Percentiles rank a stretch among this genome's conserved stretches.
phyloP scores from a whole-genome alignment of 2,888 invertebrate species.

The Microplitis manilae region DNA sequence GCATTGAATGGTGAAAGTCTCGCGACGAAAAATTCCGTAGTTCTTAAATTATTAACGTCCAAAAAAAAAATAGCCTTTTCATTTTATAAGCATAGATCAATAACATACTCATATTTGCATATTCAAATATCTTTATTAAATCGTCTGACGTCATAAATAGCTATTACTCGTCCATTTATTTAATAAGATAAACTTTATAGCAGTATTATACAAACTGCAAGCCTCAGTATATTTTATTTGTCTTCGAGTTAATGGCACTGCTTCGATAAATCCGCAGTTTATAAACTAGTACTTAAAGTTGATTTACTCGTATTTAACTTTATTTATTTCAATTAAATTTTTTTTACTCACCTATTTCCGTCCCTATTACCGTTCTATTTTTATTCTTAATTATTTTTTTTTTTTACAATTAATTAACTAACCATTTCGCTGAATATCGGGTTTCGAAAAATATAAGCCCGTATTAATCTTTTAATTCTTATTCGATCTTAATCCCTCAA shows the following conservation, averaged over 20 bases:
- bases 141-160: neutral
- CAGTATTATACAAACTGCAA: neutral
- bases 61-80: too few relatives aligned
- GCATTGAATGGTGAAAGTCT: too few relatives aligned
- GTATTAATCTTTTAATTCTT: neutral
- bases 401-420: neutral
- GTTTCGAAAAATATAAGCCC: neutral
- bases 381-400: neutral
- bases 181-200: neutral
- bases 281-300: neutral
- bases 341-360: neutral
- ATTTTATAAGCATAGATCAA: neutral
- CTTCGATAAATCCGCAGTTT: neutral
- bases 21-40: too few relatives aligned
- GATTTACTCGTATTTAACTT: neutral
- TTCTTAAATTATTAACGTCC: too few relatives aligned
- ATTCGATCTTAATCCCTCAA: neutral
- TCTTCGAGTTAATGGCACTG: neutral
- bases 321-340: conserved; percentile 1
- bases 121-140: neutral
- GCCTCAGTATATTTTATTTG: neutral
- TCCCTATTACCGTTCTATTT: neutral
- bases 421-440: neutral
- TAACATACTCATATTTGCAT: neutral
- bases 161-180: neutral